A percentile compares a stretch with the other conserved stretches of the same genome.
These are phyloP conservation scores for Sycobia sp. DNA, from an alignment of 1,140 invertebrate species.

Conservation along the genomic window DNA sequence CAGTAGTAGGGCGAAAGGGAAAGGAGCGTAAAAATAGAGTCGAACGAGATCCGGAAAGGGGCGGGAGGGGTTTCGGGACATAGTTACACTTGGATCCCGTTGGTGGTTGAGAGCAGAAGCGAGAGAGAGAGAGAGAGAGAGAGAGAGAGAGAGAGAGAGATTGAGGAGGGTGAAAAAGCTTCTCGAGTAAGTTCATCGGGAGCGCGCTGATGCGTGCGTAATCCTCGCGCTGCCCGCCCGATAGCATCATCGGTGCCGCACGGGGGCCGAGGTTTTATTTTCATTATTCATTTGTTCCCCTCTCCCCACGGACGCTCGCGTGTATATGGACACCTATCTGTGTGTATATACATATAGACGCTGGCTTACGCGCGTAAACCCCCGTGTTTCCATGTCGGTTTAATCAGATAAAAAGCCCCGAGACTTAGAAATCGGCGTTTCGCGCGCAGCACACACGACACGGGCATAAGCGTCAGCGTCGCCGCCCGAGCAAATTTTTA, in stretches of 20 bases:
- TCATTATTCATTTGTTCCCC: conserved; percentile 61
- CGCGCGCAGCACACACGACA: no score
- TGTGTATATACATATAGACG: neutral
- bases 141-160: no score
- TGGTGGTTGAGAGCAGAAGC: neutral
- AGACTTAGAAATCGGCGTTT: conserved; percentile 47
- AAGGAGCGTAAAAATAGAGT: no score
- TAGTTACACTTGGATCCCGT: neutral
- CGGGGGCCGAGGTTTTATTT: conserved; percentile 54
- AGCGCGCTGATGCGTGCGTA: conserved; percentile 58
- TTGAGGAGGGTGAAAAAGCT: neutral
- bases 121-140: no score
- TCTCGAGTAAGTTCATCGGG: conserved; percentile 50
- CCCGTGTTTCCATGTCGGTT: conserved; percentile 60
- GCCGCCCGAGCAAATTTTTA: no score
- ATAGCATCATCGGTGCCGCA: conserved; percentile 50
- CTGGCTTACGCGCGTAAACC: conserved; percentile 57
- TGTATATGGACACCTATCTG: no score
- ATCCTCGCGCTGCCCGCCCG: conserved; percentile 55
- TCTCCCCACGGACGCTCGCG: conserved; percentile 51
- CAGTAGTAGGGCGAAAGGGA: no score
- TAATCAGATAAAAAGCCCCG: conserved; percentile 59
- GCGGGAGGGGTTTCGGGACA: neutral
- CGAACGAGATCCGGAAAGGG: neutral
- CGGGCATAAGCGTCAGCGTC: no score